These are phyloP conservation scores for Muricea muricata DNA, from an alignment of 92 coral and sea anemone species.

Conservation along the genomic window DNA sequence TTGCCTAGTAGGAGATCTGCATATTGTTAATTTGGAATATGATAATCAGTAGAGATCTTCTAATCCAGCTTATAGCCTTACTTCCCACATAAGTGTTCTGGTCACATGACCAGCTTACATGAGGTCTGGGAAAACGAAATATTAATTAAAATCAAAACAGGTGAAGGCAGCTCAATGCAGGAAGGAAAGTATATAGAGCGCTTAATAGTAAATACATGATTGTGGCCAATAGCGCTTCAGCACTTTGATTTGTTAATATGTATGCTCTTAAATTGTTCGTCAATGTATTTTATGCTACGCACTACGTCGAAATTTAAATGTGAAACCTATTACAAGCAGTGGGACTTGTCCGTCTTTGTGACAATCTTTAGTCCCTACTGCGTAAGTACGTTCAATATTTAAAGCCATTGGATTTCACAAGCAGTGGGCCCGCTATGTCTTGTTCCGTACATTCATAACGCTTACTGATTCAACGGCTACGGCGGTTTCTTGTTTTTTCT, in stretches of 20 bases:
- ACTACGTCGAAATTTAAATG: constrained; percentile 31
- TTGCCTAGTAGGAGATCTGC: constrained; percentile 36
- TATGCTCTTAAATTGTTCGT: constrained; percentile 2
- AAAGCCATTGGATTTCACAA: constrained; percentile 18
- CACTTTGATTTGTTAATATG: constrained; percentile 22
- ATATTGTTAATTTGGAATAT: constrained; percentile 35
- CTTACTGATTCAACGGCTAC: neutral
- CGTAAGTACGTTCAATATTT: constrained; percentile 40
- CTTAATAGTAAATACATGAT: neutral
- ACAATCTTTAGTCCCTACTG: constrained; percentile 48
- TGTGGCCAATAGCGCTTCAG: constrained; percentile 8
- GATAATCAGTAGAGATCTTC: neutral
- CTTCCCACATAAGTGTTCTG: neutral
- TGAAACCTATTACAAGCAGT: constrained; percentile 43
- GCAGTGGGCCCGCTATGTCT: constrained; percentile 34
- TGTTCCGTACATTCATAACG: neutral
- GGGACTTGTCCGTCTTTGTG: constrained; percentile 47
- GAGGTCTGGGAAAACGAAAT: constrained; percentile 14
- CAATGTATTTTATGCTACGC: neutral
- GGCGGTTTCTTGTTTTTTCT: neutral
- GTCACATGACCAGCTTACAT: neutral
- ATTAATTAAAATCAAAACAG: constrained; percentile 25
- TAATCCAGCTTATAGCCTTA: neutral
- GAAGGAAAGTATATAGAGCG: constrained; percentile 12
- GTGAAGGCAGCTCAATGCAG: neutral